Evolutionary conservation across 2,113 vertebrate genomes (phyloP).

Genomic region (Grammomys surdaster): DNA sequence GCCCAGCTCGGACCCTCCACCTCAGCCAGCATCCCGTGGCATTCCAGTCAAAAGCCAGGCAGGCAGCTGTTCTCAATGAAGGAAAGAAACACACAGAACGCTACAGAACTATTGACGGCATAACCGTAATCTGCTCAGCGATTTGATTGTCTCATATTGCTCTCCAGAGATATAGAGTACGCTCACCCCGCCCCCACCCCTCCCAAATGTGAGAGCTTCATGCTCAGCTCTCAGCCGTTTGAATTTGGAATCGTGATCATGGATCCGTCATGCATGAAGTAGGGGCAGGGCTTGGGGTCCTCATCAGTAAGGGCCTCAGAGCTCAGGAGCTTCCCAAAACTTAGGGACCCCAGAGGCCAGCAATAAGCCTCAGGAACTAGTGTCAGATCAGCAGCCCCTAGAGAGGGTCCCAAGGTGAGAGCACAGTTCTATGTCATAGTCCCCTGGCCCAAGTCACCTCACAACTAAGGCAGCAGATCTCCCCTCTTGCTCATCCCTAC

Average conservation of each 20-base stretch:
- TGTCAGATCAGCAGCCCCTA: fast-evolving
- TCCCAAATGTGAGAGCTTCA: fast-evolving
- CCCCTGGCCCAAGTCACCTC: neutral
- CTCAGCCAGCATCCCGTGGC: neutral
- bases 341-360: neutral
- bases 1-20: neutral
- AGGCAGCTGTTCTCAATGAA: neutral
- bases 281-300: fast-evolving
- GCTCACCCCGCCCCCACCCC: neutral
- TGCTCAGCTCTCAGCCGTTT: neutral
- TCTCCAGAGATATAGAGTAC: neutral
- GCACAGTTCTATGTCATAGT: neutral
- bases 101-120: neutral
- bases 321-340: neutral
- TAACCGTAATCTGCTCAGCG: neutral
- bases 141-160: neutral
- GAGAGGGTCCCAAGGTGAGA: fast-evolving
- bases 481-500: neutral
- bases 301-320: neutral
- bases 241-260: neutral
- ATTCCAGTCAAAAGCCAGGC: neutral
- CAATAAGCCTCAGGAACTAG: neutral
- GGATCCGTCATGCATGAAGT: neutral
- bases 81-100: neutral
- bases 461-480: neutral